Evolutionary conservation across 2,888 invertebrate genomes (phyloP).

Genomic region (Steromphala cineraria): DNA sequence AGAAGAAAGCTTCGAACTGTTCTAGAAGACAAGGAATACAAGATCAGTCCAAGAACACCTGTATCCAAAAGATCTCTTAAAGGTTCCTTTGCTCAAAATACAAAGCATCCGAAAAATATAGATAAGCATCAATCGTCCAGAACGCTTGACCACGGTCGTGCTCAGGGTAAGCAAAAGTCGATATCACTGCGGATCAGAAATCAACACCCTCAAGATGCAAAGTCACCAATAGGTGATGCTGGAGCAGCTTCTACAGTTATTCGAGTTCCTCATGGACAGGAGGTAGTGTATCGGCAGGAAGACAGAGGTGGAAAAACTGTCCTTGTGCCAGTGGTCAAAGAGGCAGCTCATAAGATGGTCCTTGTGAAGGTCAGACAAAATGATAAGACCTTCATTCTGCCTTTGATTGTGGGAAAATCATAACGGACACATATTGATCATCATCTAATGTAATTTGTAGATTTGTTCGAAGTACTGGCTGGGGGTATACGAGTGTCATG

Average conservation of each 20-base stretch:
- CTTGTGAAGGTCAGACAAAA: not conserved
- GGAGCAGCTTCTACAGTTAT: not conserved
- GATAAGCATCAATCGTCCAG: not conserved
- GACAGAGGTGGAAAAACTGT: not conserved
- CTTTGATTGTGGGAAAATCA: not conserved
- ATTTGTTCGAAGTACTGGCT: too few species aligned
- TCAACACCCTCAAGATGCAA: not conserved
- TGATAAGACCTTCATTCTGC: not conserved
- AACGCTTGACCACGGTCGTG: not conserved
- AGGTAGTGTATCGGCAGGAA: not conserved
- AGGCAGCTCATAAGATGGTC: not conserved
- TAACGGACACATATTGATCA: not conserved
- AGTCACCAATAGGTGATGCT: not conserved
- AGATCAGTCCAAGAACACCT: not conserved
- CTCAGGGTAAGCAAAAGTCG: not conserved
- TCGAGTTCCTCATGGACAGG: not conserved
- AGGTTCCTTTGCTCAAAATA: not conserved
- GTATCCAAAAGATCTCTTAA: not conserved
- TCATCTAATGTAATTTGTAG: not conserved
- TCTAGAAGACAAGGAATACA: not conserved
- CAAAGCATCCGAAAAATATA: not conserved
- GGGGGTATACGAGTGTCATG: too few species aligned
- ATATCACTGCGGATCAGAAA: too few species aligned
- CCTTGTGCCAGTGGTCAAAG: not conserved
- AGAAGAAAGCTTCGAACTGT: not conserved